A percentile compares a stretch with the other conserved stretches of the same genome.
Evolutionary conservation across 2,888 invertebrate species (phyloP).

Genomic region (Opisthograptis luteolata): DNA sequence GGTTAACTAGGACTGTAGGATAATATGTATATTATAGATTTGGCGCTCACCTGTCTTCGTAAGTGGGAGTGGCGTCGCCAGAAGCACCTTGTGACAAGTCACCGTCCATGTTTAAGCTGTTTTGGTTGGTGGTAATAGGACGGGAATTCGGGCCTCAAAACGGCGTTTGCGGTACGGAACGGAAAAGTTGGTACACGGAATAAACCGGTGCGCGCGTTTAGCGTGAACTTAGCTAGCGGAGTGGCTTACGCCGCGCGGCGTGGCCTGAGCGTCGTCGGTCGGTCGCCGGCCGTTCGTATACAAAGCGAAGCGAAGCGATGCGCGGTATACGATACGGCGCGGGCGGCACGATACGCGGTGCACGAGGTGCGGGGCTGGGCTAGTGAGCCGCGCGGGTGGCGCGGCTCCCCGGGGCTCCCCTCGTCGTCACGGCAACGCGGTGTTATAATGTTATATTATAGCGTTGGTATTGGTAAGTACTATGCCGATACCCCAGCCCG

Average conservation of each 20-base stretch:
- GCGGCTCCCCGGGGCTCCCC: constrained; percentile 44
- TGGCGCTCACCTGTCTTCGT: constrained; percentile 69
- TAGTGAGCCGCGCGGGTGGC: constrained; percentile 43
- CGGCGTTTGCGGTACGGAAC: constrained; percentile 47
- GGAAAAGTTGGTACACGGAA: constrained; percentile 54
- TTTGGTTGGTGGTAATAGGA: constrained; percentile 35
- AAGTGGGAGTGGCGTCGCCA: constrained; percentile 67
- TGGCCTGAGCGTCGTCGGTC: constrained; percentile 40
- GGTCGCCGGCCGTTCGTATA: constrained; percentile 35
- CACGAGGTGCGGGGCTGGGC: constrained; percentile 39
- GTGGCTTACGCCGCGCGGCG: constrained; percentile 39
- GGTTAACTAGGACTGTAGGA: neutral
- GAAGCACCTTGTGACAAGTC: constrained; percentile 70
- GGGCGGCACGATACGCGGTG: constrained; percentile 58
- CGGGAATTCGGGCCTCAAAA: constrained; percentile 43
- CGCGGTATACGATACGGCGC: constrained; percentile 34
- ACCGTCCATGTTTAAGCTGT: constrained; percentile 62
- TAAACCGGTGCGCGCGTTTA: constrained; percentile 59
- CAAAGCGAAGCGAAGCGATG: constrained; percentile 37
- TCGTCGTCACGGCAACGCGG: constrained; percentile 44
- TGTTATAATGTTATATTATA: too few relatives aligned
- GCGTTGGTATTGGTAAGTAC: constrained; percentile 1
- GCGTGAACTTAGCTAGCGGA: constrained; percentile 53
- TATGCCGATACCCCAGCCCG: too few relatives aligned
- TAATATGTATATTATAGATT: neutral